These are phyloP conservation scores for Pseudomyrmex pallidus DNA, from an alignment of 1,140 invertebrate species.

Conservation along the genomic window DNA sequence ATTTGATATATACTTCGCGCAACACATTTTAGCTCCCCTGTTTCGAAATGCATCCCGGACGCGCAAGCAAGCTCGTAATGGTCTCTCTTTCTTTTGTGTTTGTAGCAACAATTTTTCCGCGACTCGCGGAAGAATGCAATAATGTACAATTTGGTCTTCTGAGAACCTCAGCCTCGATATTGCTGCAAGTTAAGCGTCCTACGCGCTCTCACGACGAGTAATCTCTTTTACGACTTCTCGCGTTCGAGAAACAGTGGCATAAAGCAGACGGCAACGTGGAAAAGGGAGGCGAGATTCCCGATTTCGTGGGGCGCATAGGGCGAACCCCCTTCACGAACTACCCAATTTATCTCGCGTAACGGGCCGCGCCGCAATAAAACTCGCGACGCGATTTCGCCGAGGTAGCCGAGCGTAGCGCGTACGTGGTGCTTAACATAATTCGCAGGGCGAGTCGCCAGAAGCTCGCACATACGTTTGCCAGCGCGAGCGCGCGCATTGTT, in stretches of 20 bases:
- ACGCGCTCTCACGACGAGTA: conserved; percentile 3
- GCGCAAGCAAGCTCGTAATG: not conserved
- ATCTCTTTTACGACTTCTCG: conserved; percentile 36
- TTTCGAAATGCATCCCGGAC: not conserved
- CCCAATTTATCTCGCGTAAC: conserved; percentile 52
- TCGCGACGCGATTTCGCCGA: conserved; percentile 47
- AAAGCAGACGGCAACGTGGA: not conserved
- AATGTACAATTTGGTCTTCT: conserved; percentile 38
- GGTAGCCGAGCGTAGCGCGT: conserved; percentile 50
- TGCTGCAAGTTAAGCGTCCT: conserved; percentile 5
- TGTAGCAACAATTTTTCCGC: conserved; percentile 1
- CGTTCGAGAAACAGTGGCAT: conserved; percentile 34
- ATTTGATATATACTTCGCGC: not conserved
- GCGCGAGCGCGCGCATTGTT: conserved; percentile 32
- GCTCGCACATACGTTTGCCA: conserved; percentile 35
- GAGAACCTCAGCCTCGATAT: conserved; percentile 4
- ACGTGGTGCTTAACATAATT: conserved; percentile 52
- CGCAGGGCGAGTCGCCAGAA: conserved; percentile 44
- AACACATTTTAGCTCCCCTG: not conserved
- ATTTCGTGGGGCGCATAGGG: conserved; percentile 28
- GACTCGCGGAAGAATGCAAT: conserved; percentile 31
- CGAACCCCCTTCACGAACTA: conserved; percentile 26
- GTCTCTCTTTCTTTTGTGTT: not conserved
- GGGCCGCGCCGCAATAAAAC: conserved; percentile 41
- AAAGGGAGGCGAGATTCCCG: not conserved